These are phyloP conservation scores for Threskiornis aethiopicus DNA, from an alignment of 2,797 vertebrate species.

Conservation along the genomic window DNA sequence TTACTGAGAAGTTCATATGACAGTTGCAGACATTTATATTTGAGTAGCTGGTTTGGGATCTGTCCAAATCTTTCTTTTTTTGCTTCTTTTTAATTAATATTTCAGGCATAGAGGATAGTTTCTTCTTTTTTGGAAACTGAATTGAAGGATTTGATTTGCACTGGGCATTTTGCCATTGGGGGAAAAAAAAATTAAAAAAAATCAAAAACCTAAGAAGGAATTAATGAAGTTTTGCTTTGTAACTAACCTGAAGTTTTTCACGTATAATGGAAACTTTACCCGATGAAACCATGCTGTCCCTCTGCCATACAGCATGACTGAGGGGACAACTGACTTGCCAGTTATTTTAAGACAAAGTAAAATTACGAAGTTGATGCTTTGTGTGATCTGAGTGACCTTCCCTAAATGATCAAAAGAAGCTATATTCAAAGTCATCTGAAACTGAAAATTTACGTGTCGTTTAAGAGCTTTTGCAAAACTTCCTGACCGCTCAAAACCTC, in stretches of 20 bases:
- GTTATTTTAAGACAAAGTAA: not conserved
- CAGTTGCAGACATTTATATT: conserved; percentile 50
- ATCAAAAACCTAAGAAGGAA: not conserved
- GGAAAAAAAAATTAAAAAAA: not conserved
- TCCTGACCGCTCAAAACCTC: not conserved
- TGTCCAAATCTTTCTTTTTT: conserved; percentile 43
- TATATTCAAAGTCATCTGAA: not conserved
- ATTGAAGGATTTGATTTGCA: conserved; percentile 17
- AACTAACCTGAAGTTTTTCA: not conserved
- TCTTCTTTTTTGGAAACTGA: conserved; percentile 9
- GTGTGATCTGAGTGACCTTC: not conserved
- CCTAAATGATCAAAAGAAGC: not conserved
- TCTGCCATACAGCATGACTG: not conserved
- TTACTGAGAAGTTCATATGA: conserved; percentile 36
- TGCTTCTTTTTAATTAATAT: conserved; percentile 45
- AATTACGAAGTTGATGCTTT: not conserved
- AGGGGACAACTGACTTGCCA: not conserved
- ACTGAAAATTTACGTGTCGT: not conserved
- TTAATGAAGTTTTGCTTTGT: not conserved
- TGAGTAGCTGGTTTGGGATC: conserved; percentile 52
- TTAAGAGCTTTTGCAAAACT: not conserved
- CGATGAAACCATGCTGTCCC: not conserved
- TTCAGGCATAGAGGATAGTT: conserved; percentile 16
- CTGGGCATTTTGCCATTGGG: conserved; percentile 19
- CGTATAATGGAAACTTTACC: not conserved